Conservation (phyloP, 2,113 vertebrate genomes). For the Grantiella picta region DNA sequence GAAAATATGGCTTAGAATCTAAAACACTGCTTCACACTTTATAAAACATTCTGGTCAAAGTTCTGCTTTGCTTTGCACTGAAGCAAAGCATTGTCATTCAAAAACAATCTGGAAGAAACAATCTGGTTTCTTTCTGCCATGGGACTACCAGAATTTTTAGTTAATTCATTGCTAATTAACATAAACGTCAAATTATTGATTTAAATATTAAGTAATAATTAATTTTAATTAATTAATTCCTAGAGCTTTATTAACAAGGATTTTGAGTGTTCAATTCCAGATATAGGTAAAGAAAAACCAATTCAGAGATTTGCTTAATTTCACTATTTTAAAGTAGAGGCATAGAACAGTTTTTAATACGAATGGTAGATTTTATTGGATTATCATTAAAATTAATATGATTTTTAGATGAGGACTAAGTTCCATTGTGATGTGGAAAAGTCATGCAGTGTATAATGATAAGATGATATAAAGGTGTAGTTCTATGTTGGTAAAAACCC, state of each 20-base stretch:
- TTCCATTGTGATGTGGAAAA: not conserved
- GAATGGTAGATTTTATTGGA: not conserved
- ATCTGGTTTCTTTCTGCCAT: not conserved
- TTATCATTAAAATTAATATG: not conserved
- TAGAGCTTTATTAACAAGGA: not conserved
- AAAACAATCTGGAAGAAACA: not conserved
- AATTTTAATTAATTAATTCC: too few species aligned
- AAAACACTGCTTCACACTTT: not conserved
- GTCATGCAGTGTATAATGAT: not conserved
- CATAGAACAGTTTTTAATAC: not conserved
- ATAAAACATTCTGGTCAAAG: not conserved
- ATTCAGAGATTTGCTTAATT: not conserved
- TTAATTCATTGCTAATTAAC: not conserved
- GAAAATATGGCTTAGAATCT: not conserved
- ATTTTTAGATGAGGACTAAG: not conserved
- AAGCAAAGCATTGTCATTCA: not conserved
- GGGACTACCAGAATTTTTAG: not conserved
- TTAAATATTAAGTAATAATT: not conserved
- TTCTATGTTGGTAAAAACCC: not conserved
- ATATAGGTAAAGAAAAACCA: not conserved
- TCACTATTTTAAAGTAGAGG: not conserved
- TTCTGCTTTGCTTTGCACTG: not conserved
- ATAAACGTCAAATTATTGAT: not conserved
- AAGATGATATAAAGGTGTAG: not conserved
- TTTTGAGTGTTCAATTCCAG: not conserved